Conservation (phyloP, 2,888 invertebrate genomes). For the Drosophila gaucha region DNA sequence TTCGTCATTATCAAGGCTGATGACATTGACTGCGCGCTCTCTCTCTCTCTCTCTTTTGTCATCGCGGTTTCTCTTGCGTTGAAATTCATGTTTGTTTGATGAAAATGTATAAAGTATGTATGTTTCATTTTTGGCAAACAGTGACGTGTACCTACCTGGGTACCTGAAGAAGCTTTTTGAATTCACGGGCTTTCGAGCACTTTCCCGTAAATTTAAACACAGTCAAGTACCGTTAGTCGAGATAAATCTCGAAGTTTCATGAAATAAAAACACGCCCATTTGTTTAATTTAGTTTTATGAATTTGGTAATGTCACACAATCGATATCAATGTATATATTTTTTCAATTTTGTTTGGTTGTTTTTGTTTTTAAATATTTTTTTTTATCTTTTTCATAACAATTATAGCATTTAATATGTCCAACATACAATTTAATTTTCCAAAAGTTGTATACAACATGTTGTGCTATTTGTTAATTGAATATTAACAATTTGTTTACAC, state of each 20-base stretch:
- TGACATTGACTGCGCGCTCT: constrained; percentile 24
- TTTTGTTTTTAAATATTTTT: neutral
- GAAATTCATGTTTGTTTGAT: constrained; percentile 15
- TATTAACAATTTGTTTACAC: constrained; percentile 23
- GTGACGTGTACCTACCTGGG: constrained; percentile 52
- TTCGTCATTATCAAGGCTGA: constrained; percentile 47
- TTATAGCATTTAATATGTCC: constrained; percentile 70
- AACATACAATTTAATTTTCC: constrained; percentile 34
- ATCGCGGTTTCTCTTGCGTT: neutral
- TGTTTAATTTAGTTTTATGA: constrained; percentile 26
- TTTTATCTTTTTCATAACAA: constrained; percentile 55
- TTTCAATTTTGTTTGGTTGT: constrained; percentile 14
- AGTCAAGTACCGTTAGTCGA: neutral
- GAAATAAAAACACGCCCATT: constrained; percentile 40
- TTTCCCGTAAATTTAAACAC: neutral
- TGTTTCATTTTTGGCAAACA: constrained; percentile 9
- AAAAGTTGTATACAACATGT: constrained; percentile 30
- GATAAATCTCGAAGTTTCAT: constrained; percentile 4
- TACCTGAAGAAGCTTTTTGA: neutral
- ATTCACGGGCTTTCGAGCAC: neutral
- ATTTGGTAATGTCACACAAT: constrained; percentile 65
- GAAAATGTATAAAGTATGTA: constrained; percentile 22
- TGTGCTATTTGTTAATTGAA: constrained; percentile 17
- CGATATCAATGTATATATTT: constrained; percentile 64
- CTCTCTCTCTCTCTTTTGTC: neutral